Conservation (phyloP, 2,113 vertebrate genomes). For the Nothobranchius kuhntae region DNA sequence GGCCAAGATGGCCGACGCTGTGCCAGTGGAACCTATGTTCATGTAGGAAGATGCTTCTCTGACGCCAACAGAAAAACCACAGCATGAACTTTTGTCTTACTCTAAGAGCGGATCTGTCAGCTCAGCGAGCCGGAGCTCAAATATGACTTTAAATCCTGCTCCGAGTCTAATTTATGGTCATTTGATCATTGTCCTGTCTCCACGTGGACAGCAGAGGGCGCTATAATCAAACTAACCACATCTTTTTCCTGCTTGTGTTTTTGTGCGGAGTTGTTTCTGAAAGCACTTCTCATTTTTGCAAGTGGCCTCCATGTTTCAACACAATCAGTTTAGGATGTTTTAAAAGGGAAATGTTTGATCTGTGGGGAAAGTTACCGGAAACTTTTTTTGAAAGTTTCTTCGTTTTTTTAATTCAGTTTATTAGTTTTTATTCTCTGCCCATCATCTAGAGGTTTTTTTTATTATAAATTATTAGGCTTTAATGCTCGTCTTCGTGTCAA, state of each 20-base stretch:
- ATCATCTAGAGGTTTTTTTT: no score
- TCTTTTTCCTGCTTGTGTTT: neutral
- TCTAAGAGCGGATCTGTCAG: no score
- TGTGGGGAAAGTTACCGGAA: neutral
- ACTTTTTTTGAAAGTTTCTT: no score
- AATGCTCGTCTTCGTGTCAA: no score
- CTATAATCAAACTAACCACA: conserved; percentile 11
- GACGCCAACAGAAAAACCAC: no score
- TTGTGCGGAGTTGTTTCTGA: conserved; percentile 8
- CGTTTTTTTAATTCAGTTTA: no score
- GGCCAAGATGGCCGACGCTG: conserved; percentile 38
- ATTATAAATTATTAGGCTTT: no score
- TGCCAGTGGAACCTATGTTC: conserved; percentile 45
- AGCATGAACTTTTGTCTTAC: no score
- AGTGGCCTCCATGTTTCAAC: conserved; percentile 53
- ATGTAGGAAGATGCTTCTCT: conserved; percentile 34
- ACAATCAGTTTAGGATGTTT: neutral
- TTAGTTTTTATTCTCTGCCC: no score
- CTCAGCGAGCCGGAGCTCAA: neutral
- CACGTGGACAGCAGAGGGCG: conserved; percentile 45
- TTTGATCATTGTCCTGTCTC: neutral
- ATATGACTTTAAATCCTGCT: no score
- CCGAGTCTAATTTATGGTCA: no score
- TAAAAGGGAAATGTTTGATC: neutral
- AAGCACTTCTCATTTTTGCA: conserved; percentile 10